Evolutionary conservation across 2,113 vertebrate species (phyloP), one percentile per base, ranked within the genome.

Genomic region (Nibea albiflora): DNA sequence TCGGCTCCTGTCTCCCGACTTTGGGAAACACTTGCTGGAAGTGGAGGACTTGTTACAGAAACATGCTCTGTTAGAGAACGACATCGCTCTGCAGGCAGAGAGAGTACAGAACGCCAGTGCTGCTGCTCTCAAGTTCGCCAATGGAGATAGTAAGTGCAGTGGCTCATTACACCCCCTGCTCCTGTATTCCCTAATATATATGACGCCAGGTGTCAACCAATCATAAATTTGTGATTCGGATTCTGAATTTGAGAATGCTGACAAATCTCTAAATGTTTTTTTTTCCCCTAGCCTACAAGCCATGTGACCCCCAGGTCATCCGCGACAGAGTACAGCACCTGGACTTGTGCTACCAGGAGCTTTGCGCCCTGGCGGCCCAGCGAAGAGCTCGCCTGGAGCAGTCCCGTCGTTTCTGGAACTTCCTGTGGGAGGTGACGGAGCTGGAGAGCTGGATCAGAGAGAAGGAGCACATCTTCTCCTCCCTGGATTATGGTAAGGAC

Each of bases 401-500:
- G 85, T 99, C 98, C 4, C 95, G 96, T 2, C 93, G 93, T 31
- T 94, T 99, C 89, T 99, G 97, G 97, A 96, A 96, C 85, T 98
- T 98, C 91, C 94, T 99, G 74, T 97, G 97, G 96, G 98, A 99
- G 92, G 95, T 95, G 93, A 95, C 96, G 0, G 98, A 99, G 89
- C 93, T 97, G 0, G 98, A 99, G 87, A 95, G 96, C 89, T 99
- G 98, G 98, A 97, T 99, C 82, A 96, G 96, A 72, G 98, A 99
- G 88, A 98, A 98, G 90, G 98, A 99, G 83, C 96, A 99, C 66
- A 96, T 99, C 63, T 98, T 98, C 90, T 98, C 97, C 26, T 95
- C 97, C 11, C 81, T 98, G 86, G 98, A 99, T 80, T 97, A 97
- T 0, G 97, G 98, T 81, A 99, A 97, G 91, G 98, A 99, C 91